phyloP scores from a whole-genome alignment of 2,113 vertebrate genomes.

The Syngnathus scovelli region DNA sequence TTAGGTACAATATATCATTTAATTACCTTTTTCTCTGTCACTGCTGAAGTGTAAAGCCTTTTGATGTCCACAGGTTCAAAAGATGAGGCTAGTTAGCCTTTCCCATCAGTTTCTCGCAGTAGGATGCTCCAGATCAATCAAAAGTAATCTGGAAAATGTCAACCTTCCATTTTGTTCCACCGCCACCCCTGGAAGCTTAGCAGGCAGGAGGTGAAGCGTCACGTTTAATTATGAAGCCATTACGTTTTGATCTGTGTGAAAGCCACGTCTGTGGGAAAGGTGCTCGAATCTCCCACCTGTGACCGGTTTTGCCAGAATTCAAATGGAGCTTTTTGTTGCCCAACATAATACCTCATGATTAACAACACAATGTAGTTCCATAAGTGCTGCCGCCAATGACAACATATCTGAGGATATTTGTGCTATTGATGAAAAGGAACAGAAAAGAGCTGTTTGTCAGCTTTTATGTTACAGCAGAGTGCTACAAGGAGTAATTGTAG shows the following conservation, averaged over 20 bases:
- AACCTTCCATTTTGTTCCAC: slow-evolving; percentile 50
- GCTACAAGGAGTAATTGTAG: slow-evolving; percentile 29
- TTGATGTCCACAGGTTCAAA: slow-evolving; percentile 45
- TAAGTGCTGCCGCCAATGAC: slow-evolving; percentile 42
- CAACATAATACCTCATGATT: slow-evolving; percentile 36
- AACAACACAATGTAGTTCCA: slow-evolving; percentile 39
- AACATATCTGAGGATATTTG: slow-evolving; percentile 11
- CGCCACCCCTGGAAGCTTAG: slow-evolving; percentile 48
- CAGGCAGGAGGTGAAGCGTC: slow-evolving; percentile 47
- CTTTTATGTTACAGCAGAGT: slow-evolving; percentile 28
- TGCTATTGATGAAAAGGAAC: slow-evolving; percentile 44
- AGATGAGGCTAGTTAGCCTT: slow-evolving; percentile 47
- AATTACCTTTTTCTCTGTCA: slow-evolving; percentile 43
- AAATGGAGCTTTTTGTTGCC: slow-evolving; percentile 46
- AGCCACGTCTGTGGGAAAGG: slow-evolving; percentile 51
- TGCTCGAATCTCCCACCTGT: slow-evolving; percentile 41
- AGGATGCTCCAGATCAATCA: slow-evolving; percentile 59
- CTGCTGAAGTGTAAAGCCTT: slow-evolving; percentile 33
- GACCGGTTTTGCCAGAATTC: slow-evolving; percentile 44
- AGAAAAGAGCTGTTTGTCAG: slow-evolving; percentile 46
- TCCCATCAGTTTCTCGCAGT: slow-evolving; percentile 47
- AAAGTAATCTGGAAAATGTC: slow-evolving; percentile 65
- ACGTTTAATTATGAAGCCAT: slow-evolving; percentile 66
- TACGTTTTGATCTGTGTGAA: slow-evolving; percentile 51
- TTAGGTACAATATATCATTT: slow-evolving; percentile 17